phyloP scores from a whole-genome alignment of 2,113 vertebrate genomes.

The Cairina moschata region DNA sequence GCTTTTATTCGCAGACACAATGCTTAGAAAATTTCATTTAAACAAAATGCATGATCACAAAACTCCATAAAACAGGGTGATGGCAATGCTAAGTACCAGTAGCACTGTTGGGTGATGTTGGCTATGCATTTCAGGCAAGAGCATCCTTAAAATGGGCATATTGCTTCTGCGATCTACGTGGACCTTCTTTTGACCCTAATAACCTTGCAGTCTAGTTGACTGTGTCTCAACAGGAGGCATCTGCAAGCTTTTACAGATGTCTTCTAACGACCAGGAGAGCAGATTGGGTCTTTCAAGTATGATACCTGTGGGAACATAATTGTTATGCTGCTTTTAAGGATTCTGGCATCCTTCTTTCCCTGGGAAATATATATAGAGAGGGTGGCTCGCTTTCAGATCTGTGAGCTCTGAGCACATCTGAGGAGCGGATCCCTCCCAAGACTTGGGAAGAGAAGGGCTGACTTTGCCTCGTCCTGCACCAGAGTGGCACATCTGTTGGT shows the following conservation, averaged over 20 bases:
- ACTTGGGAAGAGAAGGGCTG: neutral
- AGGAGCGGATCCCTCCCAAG: neutral
- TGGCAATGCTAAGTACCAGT: neutral
- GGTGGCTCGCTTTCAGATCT: neutral
- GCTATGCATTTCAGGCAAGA: neutral
- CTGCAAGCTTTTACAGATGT: neutral
- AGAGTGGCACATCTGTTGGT: neutral
- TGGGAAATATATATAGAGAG: too few species aligned
- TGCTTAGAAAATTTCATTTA: neutral
- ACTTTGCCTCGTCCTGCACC: neutral
- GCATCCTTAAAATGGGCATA: neutral
- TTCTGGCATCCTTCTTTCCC: neutral
- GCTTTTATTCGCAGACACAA: neutral
- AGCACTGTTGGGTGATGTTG: neutral
- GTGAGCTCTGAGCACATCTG: neutral
- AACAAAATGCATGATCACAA: neutral
- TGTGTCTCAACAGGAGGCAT: neutral
- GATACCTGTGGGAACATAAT: neutral
- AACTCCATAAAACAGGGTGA: neutral
- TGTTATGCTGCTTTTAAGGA: neutral
- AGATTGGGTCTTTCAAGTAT: neutral
- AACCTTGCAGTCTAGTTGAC: neutral
- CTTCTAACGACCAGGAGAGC: neutral
- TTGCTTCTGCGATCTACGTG: neutral
- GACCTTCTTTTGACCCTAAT: neutral